Evolutionary conservation across 2,888 invertebrate genomes (phyloP).

Genomic region (Belgica antarctica): DNA sequence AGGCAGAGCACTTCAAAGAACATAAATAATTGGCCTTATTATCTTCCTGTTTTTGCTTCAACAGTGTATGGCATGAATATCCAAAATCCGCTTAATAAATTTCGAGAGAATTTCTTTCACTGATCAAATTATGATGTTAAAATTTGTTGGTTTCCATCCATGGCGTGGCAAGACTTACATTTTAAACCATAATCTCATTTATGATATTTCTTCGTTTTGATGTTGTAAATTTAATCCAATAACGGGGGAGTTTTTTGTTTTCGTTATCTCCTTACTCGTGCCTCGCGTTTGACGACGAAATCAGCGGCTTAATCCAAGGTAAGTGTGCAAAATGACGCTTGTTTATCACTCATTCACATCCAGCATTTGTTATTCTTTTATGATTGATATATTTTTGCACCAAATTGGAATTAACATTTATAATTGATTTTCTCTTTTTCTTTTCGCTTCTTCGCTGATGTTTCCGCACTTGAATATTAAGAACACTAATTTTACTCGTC

Average conservation of each 20-base stretch:
- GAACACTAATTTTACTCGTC: constrained; percentile 39
- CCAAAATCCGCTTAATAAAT: constrained; percentile 2
- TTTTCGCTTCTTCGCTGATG: background rate
- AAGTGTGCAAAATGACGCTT: background rate
- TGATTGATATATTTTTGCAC: constrained; percentile 13
- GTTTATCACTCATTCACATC: background rate
- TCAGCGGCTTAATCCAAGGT: background rate
- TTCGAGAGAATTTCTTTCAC: background rate
- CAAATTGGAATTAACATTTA: constrained; percentile 23
- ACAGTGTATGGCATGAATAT: too few species aligned
- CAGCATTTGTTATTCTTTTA: background rate
- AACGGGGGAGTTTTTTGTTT: background rate
- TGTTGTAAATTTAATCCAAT: constrained; percentile 20
- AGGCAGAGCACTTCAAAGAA: constrained; percentile 19
- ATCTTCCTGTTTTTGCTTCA: background rate
- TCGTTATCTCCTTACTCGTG: too few species aligned
- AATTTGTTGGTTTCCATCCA: background rate
- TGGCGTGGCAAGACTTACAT: constrained; percentile 24
- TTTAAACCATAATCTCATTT: constrained; percentile 40
- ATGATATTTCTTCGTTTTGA: constrained; percentile 8
- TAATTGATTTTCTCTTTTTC: constrained; percentile 29
- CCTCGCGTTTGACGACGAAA: background rate
- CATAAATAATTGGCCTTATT: constrained; percentile 18
- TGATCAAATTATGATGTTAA: constrained; percentile 10
- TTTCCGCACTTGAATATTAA: constrained; percentile 32